These are phyloP conservation scores for Chrysolina oricalcia DNA, from an alignment of 2,888 invertebrate genomes.

Conservation along the genomic window DNA sequence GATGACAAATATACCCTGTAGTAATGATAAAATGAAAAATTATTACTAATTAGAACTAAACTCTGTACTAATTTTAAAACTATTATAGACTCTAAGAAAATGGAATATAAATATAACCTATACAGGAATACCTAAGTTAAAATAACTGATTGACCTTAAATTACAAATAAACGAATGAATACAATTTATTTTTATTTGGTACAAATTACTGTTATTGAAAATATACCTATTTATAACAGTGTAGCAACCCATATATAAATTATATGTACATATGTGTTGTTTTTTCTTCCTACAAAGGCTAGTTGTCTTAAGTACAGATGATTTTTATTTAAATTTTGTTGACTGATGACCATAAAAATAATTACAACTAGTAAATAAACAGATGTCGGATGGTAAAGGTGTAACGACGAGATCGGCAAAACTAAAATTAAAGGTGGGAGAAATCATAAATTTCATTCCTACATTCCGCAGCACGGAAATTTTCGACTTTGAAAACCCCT, in stretches of 20 bases:
- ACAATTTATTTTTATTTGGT: too few relatives aligned
- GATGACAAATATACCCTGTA: too few relatives aligned
- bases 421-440: neutral
- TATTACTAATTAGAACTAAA: too few relatives aligned
- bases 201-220: neutral
- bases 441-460: too few relatives aligned
- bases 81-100: too few relatives aligned
- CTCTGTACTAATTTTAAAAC: too few relatives aligned
- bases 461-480: constrained; percentile 10
- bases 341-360: neutral
- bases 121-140: too few relatives aligned
- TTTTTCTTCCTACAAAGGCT: too few relatives aligned
- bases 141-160: neutral
- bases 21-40: neutral
- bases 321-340: neutral
- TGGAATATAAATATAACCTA: too few relatives aligned
- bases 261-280: neutral
- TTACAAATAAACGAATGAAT: neutral
- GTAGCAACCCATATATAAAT: neutral
- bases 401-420: neutral
- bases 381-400: constrained; percentile 13
- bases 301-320: neutral
- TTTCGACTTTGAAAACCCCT: neutral
- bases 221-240: constrained; percentile 1
- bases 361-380: constrained; percentile 1